Conservation (phyloP, 2,113 vertebrate species). For the Pelodiscus sinensis region DNA sequence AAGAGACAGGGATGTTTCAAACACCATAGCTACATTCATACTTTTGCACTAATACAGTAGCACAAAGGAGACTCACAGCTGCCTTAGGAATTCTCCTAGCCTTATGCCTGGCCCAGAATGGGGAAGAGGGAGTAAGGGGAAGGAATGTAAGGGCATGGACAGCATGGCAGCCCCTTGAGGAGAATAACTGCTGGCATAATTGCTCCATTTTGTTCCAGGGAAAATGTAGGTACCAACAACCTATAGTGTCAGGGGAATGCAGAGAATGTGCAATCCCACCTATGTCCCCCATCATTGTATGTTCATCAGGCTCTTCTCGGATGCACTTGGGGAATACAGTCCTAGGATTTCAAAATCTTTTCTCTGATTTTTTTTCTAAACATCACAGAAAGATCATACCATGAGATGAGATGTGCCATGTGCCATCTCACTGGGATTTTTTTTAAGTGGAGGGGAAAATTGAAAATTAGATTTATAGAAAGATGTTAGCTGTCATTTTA, state of each 20-base stretch:
- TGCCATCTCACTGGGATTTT: neutral
- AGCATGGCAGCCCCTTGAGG: neutral
- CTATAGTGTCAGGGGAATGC: neutral
- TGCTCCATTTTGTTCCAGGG: neutral
- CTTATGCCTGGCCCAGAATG: accelerated
- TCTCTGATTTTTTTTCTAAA: neutral
- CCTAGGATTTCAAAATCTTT: neutral
- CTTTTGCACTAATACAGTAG: neutral
- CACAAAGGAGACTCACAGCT: neutral
- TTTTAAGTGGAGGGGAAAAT: neutral
- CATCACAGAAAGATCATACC: neutral
- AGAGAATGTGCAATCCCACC: neutral
- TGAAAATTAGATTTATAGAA: constrained; percentile 32
- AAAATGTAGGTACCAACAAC: neutral
- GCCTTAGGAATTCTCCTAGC: neutral
- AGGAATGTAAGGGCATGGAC: neutral
- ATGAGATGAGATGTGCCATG: accelerated
- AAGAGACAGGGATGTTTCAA: neutral
- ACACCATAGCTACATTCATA: neutral
- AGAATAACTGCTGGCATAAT: neutral
- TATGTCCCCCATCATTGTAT: too few relatives aligned
- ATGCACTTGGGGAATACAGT: neutral
- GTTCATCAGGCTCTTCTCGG: accelerated
- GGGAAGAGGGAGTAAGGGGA: accelerated
- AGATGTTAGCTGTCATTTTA: constrained; percentile 37